Base-by-base conservation (phyloP, 2,888 invertebrate genomes). In the Abrostola triplasia region DNA sequence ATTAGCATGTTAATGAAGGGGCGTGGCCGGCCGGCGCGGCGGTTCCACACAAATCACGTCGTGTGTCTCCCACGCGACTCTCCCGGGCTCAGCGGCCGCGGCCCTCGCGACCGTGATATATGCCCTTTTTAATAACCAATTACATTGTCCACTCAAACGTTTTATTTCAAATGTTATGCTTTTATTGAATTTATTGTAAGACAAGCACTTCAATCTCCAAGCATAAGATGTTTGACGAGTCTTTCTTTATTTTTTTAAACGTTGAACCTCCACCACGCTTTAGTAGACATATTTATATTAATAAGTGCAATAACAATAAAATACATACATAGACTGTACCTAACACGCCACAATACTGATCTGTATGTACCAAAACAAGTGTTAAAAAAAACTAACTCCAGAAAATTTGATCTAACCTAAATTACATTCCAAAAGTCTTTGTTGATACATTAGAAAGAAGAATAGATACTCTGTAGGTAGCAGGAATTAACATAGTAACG, bases 1-100 rank as follows among this genome's bases (percentile, higher is more conserved):
- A 93, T 94, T 93, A 93, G 89, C 92, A 93, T 93, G 91, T 91
- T 93, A 93, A 94, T 93, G 92, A 93, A 92, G 88, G 88, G 93
- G 93, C 92, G 93, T 87, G 82, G 70, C 53, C 60, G 69, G 60
- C 44, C 51, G 24, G 57, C 74, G 64, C 76, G 56, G 71, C 64
- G 79, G 81, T 78, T 77, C 82, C 84, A 83, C 87, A 90, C 90
- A 89, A 90, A 90, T 91, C 88, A 88, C 81, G 84, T 83, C 87
- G 81, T 78, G 75, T 78, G 80, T 85, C 88, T 86, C 88, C 87
- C 87, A 86, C 88, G 86, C 89, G 82, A 77, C 77, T 24, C 11
- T 24, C 69, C 40, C 75, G 59, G 9, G 4, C 69, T 59, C 70
- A 42, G 63, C 64, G 64, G 70, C 74, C 75, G 73, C 76, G 70